Conservation (phyloP, 2,888 invertebrate genomes). For the Ypsolopha scabrella region DNA sequence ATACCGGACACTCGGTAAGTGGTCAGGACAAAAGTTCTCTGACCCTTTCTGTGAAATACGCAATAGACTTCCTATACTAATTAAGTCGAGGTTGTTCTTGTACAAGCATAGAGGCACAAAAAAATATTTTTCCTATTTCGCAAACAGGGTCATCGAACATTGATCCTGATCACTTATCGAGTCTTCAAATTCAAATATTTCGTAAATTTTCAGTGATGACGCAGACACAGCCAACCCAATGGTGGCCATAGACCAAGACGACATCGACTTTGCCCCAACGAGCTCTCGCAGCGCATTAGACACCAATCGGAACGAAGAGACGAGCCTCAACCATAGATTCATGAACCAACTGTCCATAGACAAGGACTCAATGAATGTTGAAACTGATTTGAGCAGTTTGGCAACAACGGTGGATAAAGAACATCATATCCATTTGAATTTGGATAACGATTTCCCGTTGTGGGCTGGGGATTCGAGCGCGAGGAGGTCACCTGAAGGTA, state of each 20-base stretch:
- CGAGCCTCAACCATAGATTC: slow-evolving; percentile 21
- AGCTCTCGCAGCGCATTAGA: no score
- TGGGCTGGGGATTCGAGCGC: slow-evolving; percentile 79
- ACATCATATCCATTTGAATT: neutral
- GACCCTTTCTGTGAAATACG: no score
- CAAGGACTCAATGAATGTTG: slow-evolving; percentile 11
- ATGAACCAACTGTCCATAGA: slow-evolving; percentile 22
- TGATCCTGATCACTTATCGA: no score
- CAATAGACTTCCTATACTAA: no score
- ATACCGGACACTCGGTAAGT: no score
- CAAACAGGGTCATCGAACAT: no score
- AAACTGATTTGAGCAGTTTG: no score
- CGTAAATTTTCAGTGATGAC: slow-evolving; percentile 67
- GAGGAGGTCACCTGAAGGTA: slow-evolving; percentile 82
- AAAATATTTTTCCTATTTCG: no score
- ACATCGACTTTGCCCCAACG: slow-evolving; percentile 56
- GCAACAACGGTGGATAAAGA: neutral
- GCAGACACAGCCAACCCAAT: slow-evolving; percentile 79
- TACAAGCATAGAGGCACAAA: no score
- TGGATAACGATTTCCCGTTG: slow-evolving; percentile 41
- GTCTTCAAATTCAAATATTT: slow-evolving; percentile 2
- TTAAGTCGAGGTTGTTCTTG: no score
- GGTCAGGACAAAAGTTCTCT: no score
- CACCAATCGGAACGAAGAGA: neutral
- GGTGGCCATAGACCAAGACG: slow-evolving; percentile 88